Percentiles rank a stretch among this genome's conserved stretches.
Evolutionary conservation across 2,888 invertebrate species (phyloP).

Genomic region (Agonopterix heracliana): DNA sequence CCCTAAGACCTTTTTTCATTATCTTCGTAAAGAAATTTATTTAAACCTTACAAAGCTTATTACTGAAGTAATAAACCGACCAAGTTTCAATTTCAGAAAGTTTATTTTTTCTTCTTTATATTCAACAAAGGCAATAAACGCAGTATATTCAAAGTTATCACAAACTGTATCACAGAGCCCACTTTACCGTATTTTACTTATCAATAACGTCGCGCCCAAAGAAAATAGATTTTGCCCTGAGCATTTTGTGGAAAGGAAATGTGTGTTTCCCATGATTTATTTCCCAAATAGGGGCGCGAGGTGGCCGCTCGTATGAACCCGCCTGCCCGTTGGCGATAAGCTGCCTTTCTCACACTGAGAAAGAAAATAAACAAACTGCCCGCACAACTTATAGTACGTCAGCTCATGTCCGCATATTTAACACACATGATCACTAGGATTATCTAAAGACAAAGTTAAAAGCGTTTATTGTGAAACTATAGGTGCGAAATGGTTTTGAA

Average conservation of each 20-base stretch:
- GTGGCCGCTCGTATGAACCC: conserved; percentile 50
- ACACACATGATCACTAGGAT: no score
- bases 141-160: conserved; percentile 2
- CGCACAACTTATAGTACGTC: conserved; percentile 34
- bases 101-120: no score
- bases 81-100: no score
- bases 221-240: conserved; percentile 59
- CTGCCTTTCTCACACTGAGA: conserved; percentile 52
- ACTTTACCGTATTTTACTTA: conserved; percentile 33
- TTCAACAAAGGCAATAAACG: neutral
- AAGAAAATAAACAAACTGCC: conserved; percentile 70
- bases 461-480: no score
- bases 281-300: conserved; percentile 59
- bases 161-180: neutral
- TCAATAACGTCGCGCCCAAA: conserved; percentile 44
- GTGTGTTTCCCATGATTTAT: conserved; percentile 73
- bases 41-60: neutral
- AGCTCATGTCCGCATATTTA: no score
- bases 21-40: conserved; percentile 2
- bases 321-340: conserved; percentile 70
- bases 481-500: no score
- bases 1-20: conserved; percentile 1
- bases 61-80: neutral
- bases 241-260: conserved; percentile 68
- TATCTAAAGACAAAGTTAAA: no score